Base-by-base conservation (phyloP, 2,113 vertebrate species). In the Opisthocomus hoazin region DNA sequence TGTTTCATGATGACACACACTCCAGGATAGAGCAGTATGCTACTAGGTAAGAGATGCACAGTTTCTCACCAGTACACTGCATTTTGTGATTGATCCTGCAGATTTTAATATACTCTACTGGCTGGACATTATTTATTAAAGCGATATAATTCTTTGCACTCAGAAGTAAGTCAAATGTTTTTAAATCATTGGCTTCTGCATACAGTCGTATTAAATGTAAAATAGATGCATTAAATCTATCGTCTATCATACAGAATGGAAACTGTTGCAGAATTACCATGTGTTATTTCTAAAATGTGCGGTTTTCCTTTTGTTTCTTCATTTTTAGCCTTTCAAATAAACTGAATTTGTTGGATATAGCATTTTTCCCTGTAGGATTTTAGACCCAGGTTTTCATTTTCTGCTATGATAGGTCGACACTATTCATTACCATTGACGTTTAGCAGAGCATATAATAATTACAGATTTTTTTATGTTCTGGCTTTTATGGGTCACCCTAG, bases 1-100 rank as follows among this genome's bases (percentile, higher is more conserved):
- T 99, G 84, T 99, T 99, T 97, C 99, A 99, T 78, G 99, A 99
- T 79, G 99, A 99, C 96, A 99, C 99, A 80, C 99, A 99, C 98
- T 99, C 99, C 94, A 98, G 99, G 97, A 99, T 99, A 98, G 99
- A 99, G 92, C 99, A 99, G 70, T 99, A 99, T 51, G 99, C 99
- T 96, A 99, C 98, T 90, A 99, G 99, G 99, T 99, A 98, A 94
- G 97, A 92, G 37, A 39, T 30, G 13, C 6, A 18, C 7, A 26
- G 15, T 51, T 81, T 92, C 36, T 24, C 14, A 41, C 6, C 12
- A 18, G 37, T 58, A 60, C 15, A 22, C 43, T 50, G 11, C 13
- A 29, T 88, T 83, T 92, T 83, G 36, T 68, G 34, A 63, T 73
- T 61, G 66, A 86, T 90, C 90, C 37, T 86, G 50, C 26, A 66